phyloP scores from a whole-genome alignment of 2,888 invertebrate species.

The Leptura quadrifasciata region DNA sequence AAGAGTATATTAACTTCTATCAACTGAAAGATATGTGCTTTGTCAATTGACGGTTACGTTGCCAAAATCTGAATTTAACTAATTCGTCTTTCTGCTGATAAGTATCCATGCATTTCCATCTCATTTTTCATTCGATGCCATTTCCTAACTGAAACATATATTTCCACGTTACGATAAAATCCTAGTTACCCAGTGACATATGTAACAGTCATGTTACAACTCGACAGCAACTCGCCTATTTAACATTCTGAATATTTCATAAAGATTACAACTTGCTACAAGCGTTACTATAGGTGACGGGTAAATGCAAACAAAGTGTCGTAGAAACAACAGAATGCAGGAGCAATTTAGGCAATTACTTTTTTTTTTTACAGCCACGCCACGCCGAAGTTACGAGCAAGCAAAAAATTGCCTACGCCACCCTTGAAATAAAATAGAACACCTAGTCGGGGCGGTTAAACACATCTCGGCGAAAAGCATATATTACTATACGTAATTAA shows the following conservation, averaged over 20 bases:
- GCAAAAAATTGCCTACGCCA: constrained; percentile 3
- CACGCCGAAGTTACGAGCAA: neutral
- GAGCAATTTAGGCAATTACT: constrained; percentile 14
- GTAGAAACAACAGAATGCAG: neutral
- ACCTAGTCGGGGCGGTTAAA: neutral
- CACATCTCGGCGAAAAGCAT: neutral
- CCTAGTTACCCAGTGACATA: constrained; percentile 11
- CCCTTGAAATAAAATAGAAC: constrained; percentile 13
- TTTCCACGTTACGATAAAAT: constrained; percentile 12
- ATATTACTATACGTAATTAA: constrained; percentile 9
- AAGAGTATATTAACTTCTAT: no score
- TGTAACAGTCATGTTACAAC: constrained; percentile 2
- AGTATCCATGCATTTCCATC: neutral
- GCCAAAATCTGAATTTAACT: neutral
- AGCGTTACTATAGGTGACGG: neutral
- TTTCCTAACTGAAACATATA: neutral
- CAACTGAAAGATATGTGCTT: neutral
- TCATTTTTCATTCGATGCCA: neutral
- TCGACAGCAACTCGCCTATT: constrained; percentile 13
- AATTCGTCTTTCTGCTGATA: neutral
- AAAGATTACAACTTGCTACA: constrained; percentile 15
- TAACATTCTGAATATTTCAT: constrained; percentile 19
- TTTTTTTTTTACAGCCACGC: neutral
- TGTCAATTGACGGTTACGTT: neutral
- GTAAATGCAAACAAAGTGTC: constrained; percentile 20